Percentiles rank a stretch among this genome's conserved stretches.
phyloP scores from a whole-genome alignment of 2,888 invertebrate genomes.

The Chymomyza fuscimana region DNA sequence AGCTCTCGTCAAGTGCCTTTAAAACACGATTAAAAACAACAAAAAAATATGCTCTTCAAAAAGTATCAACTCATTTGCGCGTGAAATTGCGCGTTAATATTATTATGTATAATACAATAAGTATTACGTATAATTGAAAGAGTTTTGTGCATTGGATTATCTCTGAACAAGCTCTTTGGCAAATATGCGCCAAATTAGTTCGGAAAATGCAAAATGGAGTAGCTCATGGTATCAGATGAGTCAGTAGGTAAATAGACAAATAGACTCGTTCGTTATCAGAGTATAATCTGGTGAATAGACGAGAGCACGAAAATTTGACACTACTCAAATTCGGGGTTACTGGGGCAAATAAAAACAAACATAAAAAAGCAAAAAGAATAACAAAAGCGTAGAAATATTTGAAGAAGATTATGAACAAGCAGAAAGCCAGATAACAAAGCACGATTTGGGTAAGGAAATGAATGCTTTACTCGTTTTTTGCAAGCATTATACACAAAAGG shows the following conservation, averaged over 20 bases:
- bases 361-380: background rate
- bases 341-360: slow-evolving; percentile 36
- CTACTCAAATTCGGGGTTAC: slow-evolving; percentile 41
- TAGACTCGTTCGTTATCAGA: background rate
- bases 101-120: slow-evolving; percentile 1
- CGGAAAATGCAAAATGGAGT: slow-evolving; percentile 8
- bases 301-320: slow-evolving; percentile 28
- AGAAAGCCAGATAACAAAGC: background rate
- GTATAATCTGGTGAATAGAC: background rate
- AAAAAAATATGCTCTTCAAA: background rate
- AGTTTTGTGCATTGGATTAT: slow-evolving; percentile 24
- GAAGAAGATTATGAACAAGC: background rate
- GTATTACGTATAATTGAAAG: background rate
- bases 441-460: background rate
- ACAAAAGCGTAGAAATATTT: background rate
- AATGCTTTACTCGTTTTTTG: background rate
- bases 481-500: background rate
- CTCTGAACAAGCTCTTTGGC: slow-evolving; percentile 18
- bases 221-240: slow-evolving; percentile 27
- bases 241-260: slow-evolving; percentile 28
- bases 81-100: slow-evolving; percentile 27
- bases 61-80: slow-evolving; percentile 9
- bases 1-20: background rate
- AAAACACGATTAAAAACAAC: background rate
- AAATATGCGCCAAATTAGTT: slow-evolving; percentile 23